Conservation (phyloP, 2,888 invertebrate genomes). For the Drosophila borborema region DNA sequence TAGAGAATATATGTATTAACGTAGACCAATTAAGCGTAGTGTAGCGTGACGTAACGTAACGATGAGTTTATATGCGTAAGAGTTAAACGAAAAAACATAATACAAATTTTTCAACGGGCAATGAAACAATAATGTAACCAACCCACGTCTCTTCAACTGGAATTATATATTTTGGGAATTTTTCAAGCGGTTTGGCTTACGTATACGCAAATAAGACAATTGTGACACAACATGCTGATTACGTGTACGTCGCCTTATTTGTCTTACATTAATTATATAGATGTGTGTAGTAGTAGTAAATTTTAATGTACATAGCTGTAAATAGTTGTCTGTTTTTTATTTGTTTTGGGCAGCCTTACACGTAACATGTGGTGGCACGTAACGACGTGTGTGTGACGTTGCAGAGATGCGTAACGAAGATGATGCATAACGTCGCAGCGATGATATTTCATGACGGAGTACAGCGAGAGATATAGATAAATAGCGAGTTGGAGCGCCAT, state of each 20-base stretch:
- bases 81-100: slow-evolving; percentile 55
- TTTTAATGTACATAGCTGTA: slow-evolving; percentile 50
- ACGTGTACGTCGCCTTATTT: slow-evolving; percentile 46
- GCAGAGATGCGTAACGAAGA: slow-evolving; percentile 31
- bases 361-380: slow-evolving; percentile 54
- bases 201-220: slow-evolving; percentile 51
- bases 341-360: slow-evolving; percentile 61
- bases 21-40: slow-evolving; percentile 52
- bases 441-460: slow-evolving; percentile 39
- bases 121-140: slow-evolving; percentile 40
- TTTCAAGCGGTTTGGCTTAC: slow-evolving; percentile 18
- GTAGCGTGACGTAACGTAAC: slow-evolving; percentile 50
- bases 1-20: slow-evolving; percentile 25
- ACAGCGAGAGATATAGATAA: slow-evolving; percentile 11
- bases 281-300: slow-evolving; percentile 23
- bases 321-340: slow-evolving; percentile 13
- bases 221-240: slow-evolving; percentile 50
- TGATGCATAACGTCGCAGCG: slow-evolving; percentile 52
- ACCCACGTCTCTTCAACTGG: slow-evolving; percentile 25
- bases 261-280: slow-evolving; percentile 13
- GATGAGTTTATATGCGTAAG: slow-evolving; percentile 50
- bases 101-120: slow-evolving; percentile 40
- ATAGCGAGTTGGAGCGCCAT: slow-evolving; percentile 25
- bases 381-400: slow-evolving; percentile 36
- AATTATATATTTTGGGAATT: background rate